A percentile compares a stretch with the other conserved stretches of the same genome.
phyloP scores from a whole-genome alignment of 2,888 invertebrate genomes.

The Fissipunctia ypsillon region DNA sequence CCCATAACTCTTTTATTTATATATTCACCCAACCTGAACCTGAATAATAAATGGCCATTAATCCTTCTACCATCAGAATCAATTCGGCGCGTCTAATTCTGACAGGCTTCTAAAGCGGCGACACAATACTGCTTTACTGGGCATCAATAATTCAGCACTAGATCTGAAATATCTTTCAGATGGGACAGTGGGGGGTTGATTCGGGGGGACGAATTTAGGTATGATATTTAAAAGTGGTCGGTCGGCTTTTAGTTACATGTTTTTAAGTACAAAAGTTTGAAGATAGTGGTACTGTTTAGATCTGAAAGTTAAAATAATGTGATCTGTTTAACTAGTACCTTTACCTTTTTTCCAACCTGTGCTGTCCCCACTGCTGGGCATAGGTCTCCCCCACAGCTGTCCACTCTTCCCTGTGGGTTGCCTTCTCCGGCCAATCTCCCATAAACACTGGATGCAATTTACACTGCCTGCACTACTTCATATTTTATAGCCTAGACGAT shows the following conservation, averaged over 20 bases:
- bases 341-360: no score
- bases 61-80: slow-evolving; percentile 39
- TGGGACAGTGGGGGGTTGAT: neutral
- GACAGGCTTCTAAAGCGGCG: slow-evolving; percentile 42
- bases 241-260: neutral
- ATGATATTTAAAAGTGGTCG: neutral
- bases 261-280: neutral
- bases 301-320: neutral
- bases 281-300: neutral
- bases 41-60: slow-evolving; percentile 62
- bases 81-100: slow-evolving; percentile 32
- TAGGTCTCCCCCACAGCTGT: no score
- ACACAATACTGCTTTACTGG: slow-evolving; percentile 71
- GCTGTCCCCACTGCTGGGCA: no score
- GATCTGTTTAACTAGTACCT: no score
- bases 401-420: no score
- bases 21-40: slow-evolving; percentile 13
- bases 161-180: slow-evolving; percentile 48
- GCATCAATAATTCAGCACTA: slow-evolving; percentile 54
- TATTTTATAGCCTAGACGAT: no score
- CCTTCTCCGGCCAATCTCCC: no score
- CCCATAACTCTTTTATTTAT: slow-evolving; percentile 29
- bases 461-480: neutral
- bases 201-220: neutral
- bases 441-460: neutral